These are phyloP conservation scores for Donacobius atricapilla DNA, from an alignment of 2,113 vertebrate species.

Conservation along the genomic window DNA sequence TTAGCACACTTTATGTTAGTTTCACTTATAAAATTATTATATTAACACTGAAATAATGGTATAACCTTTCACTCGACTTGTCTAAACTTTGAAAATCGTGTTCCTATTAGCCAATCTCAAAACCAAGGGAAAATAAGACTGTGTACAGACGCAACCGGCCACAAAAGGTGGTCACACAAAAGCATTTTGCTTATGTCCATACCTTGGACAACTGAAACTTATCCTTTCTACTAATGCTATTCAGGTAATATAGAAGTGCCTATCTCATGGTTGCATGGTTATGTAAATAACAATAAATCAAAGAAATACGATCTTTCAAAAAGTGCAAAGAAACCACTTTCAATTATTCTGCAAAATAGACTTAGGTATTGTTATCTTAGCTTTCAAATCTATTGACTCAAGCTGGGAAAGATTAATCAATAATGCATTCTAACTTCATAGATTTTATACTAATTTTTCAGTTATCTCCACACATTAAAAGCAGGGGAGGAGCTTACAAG, in stretches of 20 bases:
- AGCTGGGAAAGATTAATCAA: conserved; percentile 58
- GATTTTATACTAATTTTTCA: conserved; percentile 61
- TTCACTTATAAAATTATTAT: neutral
- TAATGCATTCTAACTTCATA: conserved; percentile 57
- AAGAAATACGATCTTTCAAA: neutral
- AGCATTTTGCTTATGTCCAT: neutral
- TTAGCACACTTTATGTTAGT: neutral
- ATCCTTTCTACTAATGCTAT: neutral
- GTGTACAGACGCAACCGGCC: fast-evolving
- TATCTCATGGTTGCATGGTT: neutral
- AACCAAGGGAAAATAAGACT: neutral
- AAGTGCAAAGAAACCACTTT: neutral
- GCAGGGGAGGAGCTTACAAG: conserved; percentile 44
- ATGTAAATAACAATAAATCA: neutral
- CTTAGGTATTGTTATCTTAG: conserved; percentile 56
- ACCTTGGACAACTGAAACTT: neutral
- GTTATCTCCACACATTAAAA: neutral
- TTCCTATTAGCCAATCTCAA: neutral
- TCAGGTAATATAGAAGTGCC: neutral
- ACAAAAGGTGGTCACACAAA: neutral
- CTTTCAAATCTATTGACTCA: conserved; percentile 64
- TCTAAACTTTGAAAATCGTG: neutral
- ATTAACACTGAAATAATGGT: neutral
- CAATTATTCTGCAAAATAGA: neutral
- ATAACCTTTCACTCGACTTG: neutral